Evolutionary conservation across 2,888 invertebrate genomes (phyloP).

Genomic region (Phalera bucephala): DNA sequence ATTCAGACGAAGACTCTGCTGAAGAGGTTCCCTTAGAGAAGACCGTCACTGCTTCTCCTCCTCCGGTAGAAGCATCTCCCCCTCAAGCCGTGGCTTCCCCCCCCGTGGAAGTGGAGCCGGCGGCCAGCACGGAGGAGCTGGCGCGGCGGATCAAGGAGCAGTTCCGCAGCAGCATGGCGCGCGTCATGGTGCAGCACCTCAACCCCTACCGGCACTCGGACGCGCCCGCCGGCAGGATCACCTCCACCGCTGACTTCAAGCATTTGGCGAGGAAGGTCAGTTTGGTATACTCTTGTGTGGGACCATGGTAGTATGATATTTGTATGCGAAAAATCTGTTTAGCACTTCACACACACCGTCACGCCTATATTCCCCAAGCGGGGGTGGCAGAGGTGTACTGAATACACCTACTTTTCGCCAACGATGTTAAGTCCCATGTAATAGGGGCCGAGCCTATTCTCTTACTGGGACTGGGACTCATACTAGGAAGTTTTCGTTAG

Average conservation of each 20-base stretch:
- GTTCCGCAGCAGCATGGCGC: conserved; percentile 91
- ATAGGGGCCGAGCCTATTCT: too few relatives aligned
- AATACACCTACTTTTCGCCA: too few relatives aligned
- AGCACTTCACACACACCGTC: too few relatives aligned
- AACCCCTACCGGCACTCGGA: conserved; percentile 94
- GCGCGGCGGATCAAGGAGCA: conserved; percentile 92
- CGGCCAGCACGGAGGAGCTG: conserved; percentile 46
- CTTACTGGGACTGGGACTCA: too few relatives aligned
- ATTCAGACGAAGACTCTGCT: conserved; percentile 21
- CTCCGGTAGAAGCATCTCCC: conserved; percentile 3
- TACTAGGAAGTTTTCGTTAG: too few relatives aligned
- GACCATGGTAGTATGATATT: too few relatives aligned
- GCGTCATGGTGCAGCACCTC: conserved; percentile 92
- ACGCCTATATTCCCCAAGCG: too few relatives aligned
- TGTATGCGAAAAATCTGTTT: too few relatives aligned
- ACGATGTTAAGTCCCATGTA: too few relatives aligned
- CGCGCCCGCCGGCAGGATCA: conserved; percentile 93
- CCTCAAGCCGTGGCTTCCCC: conserved; percentile 10
- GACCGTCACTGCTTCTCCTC: conserved; percentile 3
- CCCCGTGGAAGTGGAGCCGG: conserved; percentile 21
- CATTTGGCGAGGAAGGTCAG: conserved; percentile 95
- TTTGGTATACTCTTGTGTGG: too few relatives aligned
- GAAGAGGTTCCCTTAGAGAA: conserved; percentile 16
- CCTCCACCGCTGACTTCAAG: conserved; percentile 95
- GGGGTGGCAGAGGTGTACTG: too few relatives aligned